Evolutionary conservation across 2,113 vertebrate species (phyloP).

Genomic region (Proterorhinus semilunaris): DNA sequence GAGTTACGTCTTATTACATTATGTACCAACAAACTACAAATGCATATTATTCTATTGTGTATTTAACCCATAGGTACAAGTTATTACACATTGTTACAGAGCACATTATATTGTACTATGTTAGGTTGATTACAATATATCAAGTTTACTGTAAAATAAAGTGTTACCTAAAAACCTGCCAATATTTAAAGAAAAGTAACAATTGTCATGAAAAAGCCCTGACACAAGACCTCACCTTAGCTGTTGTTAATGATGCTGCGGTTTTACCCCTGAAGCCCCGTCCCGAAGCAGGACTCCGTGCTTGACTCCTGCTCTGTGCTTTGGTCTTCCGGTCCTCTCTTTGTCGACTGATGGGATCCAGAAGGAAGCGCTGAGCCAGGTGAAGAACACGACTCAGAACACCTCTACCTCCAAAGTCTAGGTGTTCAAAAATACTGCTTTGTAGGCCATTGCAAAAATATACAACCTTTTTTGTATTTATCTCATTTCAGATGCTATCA

Average conservation of each 20-base stretch:
- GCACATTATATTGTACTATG: no score
- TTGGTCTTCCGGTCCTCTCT: slow-evolving; percentile 34
- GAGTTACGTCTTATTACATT: no score
- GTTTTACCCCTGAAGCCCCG: slow-evolving; percentile 23
- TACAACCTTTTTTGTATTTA: no score
- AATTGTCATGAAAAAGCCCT: background rate
- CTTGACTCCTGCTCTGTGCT: slow-evolving; percentile 20
- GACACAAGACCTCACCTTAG: slow-evolving; percentile 46
- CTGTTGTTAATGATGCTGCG: slow-evolving; percentile 44
- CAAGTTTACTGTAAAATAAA: no score
- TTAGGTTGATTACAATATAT: no score
- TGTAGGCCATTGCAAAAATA: no score
- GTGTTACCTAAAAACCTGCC: background rate
- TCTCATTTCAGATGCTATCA: no score
- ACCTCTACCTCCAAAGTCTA: slow-evolving; percentile 43
- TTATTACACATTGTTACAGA: background rate
- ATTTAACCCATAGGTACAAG: background rate
- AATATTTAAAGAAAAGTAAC: background rate
- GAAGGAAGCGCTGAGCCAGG: slow-evolving; percentile 61
- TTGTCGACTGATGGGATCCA: slow-evolving; percentile 38
- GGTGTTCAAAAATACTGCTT: background rate
- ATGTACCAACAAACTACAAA: no score
- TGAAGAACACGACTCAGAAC: slow-evolving; percentile 58
- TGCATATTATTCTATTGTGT: no score
- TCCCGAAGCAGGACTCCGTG: slow-evolving; percentile 28